Percentiles rank a stretch among this genome's conserved stretches.
Conservation (phyloP, 2,888 invertebrate species). For the Ormyrus labotus region DNA sequence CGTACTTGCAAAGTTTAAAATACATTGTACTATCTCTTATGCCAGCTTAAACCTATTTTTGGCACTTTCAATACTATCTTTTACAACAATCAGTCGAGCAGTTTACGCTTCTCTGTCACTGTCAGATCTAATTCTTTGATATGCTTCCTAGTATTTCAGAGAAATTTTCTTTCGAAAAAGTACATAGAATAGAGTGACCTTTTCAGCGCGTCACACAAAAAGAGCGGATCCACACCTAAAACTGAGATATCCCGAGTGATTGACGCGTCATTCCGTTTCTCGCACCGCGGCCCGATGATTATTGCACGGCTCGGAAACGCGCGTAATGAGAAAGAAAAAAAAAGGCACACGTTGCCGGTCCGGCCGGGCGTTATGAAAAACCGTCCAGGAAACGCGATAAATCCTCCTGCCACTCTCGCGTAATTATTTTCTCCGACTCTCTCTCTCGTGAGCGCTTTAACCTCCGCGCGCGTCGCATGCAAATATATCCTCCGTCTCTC, state of each 20-base stretch:
- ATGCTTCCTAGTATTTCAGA: too few relatives aligned
- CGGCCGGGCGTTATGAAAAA: not conserved
- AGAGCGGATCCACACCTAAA: too few relatives aligned
- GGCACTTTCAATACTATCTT: too few relatives aligned
- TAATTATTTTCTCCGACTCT: not conserved
- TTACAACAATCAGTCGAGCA: too few relatives aligned
- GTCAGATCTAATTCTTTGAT: too few relatives aligned
- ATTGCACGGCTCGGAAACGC: not conserved
- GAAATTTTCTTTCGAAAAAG: too few relatives aligned
- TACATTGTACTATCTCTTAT: too few relatives aligned
- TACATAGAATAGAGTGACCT: too few relatives aligned
- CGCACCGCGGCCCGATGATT: not conserved
- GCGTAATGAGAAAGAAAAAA: not conserved
- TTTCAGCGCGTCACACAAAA: not conserved
- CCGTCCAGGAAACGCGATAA: not conserved
- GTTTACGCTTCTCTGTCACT: too few relatives aligned
- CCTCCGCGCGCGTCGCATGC: not conserved
- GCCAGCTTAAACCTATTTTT: too few relatives aligned
- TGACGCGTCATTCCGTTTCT: not conserved
- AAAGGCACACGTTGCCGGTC: not conserved
- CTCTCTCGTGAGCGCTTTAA: not conserved
- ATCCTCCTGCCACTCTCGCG: slow-evolving; percentile 1
- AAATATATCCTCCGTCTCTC: not conserved
- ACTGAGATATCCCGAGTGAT: not conserved
- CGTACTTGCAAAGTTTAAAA: too few relatives aligned